Conservation (phyloP, 64 coral and sea anemone species). For the Porites australiensis region DNA sequence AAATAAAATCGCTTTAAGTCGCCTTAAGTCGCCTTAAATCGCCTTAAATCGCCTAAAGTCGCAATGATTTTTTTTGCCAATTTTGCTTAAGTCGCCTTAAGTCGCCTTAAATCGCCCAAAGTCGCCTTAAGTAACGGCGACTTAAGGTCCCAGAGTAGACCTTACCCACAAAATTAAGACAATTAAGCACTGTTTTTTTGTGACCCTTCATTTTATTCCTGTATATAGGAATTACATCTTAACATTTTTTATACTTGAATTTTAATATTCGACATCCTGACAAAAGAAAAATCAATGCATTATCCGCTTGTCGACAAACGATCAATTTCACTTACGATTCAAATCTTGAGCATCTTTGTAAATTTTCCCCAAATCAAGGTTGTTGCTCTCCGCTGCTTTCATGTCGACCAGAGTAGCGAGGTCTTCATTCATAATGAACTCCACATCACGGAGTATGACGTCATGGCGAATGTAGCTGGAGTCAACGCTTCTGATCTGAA, state of each 20-base stretch:
- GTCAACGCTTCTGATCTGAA: not conserved
- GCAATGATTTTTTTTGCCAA: not conserved
- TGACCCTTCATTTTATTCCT: not conserved
- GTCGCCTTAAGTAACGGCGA: no score
- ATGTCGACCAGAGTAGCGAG: slow-evolving; percentile 14
- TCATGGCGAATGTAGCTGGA: slow-evolving; percentile 12
- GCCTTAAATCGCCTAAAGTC: not conserved
- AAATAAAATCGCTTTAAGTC: not conserved
- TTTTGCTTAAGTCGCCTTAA: not conserved
- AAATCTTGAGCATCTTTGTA: slow-evolving; percentile 17
- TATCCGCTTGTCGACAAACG: slow-evolving; percentile 10
- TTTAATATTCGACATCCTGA: not conserved
- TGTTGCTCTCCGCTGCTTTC: not conserved
- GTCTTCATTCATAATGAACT: slow-evolving; percentile 15
- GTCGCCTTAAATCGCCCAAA: no score
- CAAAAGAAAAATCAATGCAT: not conserved
- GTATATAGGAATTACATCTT: slow-evolving; percentile 1
- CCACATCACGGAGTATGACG: slow-evolving; percentile 17
- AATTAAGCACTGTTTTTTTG: not conserved
- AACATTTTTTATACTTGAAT: not conserved
- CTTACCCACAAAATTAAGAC: not conserved
- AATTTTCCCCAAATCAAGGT: slow-evolving; percentile 6
- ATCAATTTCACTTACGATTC: not conserved
- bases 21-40: not conserved
- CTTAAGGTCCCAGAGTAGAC: no score